Conservation (phyloP, 2,888 invertebrate species). For the Drosophila mimica region DNA sequence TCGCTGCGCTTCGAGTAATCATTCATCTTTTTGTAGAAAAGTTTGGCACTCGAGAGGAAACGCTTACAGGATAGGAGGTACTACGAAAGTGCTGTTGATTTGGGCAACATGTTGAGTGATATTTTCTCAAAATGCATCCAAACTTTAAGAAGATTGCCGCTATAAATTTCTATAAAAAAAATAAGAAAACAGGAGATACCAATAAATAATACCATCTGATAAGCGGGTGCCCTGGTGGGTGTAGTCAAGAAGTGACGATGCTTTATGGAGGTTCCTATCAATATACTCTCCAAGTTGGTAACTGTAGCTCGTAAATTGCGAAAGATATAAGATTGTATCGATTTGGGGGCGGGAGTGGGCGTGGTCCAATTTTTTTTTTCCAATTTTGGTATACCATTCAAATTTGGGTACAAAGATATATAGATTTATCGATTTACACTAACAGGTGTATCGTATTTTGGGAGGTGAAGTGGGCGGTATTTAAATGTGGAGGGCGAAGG, state of each 20-base stretch:
- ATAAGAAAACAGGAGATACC: neutral
- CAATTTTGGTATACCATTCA: neutral
- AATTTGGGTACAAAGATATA: neutral
- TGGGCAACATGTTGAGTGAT: slow-evolving; percentile 71
- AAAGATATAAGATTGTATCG: neutral
- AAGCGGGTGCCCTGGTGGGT: neutral
- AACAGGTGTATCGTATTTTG: neutral
- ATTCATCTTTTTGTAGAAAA: slow-evolving; percentile 72
- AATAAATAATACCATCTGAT: neutral
- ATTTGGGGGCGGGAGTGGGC: neutral
- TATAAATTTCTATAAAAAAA: slow-evolving; percentile 37
- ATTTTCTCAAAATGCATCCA: slow-evolving; percentile 21
- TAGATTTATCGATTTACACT: neutral
- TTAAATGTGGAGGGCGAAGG: neutral
- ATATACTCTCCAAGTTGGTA: neutral
- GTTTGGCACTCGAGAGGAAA: slow-evolving; percentile 29
- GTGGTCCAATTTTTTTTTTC: neutral
- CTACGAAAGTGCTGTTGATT: slow-evolving; percentile 50
- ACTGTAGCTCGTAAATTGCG: neutral
- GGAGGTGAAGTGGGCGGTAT: neutral
- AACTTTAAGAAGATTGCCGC: slow-evolving; percentile 10
- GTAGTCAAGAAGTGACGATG: neutral
- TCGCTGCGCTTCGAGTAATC: slow-evolving; percentile 57
- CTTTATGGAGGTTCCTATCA: neutral
- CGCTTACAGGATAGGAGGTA: slow-evolving; percentile 26